Conservation (phyloP, 2,113 vertebrate species). For the Budorcas taxicolor region DNA sequence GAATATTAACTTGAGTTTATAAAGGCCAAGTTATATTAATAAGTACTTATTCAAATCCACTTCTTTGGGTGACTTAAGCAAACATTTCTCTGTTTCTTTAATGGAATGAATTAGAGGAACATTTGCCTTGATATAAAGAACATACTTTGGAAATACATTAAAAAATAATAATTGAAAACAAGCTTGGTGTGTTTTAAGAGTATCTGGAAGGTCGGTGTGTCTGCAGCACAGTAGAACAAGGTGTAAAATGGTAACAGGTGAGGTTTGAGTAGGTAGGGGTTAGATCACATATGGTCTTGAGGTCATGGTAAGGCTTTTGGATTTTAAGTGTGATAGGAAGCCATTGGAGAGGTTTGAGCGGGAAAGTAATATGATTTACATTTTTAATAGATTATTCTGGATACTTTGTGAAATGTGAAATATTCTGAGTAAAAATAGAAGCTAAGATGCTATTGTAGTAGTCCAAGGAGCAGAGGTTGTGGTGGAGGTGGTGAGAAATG, state of each 20-base stretch:
- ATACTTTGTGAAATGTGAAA: background rate
- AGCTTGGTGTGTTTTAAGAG: background rate
- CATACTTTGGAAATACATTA: constrained; percentile 30
- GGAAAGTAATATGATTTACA: background rate
- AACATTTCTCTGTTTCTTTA: constrained; percentile 24
- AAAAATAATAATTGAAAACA: background rate
- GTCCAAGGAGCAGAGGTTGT: background rate
- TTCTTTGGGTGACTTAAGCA: constrained; percentile 19
- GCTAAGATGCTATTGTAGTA: background rate
- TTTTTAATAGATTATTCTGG: constrained; percentile 8
- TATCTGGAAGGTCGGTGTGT: background rate
- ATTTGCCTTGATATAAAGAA: background rate
- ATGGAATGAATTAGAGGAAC: background rate
- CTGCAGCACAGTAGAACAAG: background rate
- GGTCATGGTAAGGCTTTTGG: background rate
- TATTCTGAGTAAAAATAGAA: background rate
- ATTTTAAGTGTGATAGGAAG: constrained; percentile 18
- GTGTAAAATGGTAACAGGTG: background rate
- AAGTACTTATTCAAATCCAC: background rate
- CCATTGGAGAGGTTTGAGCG: background rate
- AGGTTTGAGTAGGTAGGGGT: background rate
- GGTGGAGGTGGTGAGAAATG: background rate
- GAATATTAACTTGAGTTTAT: constrained; percentile 27
- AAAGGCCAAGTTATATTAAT: background rate
- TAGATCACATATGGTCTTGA: background rate